These are phyloP conservation scores for Oncorhynchus keta DNA, from an alignment of 2,113 vertebrate species.

Conservation along the genomic window DNA sequence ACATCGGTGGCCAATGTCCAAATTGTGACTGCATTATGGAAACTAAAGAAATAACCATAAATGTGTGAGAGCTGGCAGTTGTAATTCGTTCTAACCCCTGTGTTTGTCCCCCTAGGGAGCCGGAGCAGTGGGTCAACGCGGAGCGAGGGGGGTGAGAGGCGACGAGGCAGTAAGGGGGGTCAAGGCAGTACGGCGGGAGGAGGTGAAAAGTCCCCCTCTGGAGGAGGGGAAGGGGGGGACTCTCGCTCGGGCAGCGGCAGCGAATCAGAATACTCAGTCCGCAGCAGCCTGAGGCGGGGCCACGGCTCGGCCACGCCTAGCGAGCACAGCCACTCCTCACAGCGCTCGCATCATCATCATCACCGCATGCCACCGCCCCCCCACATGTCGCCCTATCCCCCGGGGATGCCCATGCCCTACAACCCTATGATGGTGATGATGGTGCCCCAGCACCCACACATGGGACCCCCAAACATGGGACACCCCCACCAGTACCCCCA, in stretches of 20 bases:
- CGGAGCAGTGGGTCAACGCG: constrained; percentile 88
- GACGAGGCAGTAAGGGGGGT: constrained; percentile 70
- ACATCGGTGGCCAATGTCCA: too few relatives aligned
- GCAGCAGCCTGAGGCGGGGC: constrained; percentile 79
- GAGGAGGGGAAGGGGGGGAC: constrained; percentile 63
- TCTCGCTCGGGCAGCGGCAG: constrained; percentile 89
- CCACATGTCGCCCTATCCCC: constrained; percentile 79
- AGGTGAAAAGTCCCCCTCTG: constrained; percentile 73
- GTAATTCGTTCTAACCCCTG: not conserved
- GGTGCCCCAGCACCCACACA: constrained; percentile 77
- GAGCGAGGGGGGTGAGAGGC: constrained; percentile 74
- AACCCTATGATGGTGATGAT: constrained; percentile 94
- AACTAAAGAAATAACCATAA: too few relatives aligned
- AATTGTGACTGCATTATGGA: too few relatives aligned
- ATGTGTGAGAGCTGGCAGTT: not conserved
- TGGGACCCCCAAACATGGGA: constrained; percentile 53
- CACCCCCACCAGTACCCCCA: constrained; percentile 60
- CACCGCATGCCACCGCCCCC: constrained; percentile 76
- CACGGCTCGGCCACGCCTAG: constrained; percentile 78
- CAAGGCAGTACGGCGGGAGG: constrained; percentile 70
- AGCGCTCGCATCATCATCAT: constrained; percentile 75
- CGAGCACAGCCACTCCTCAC: constrained; percentile 79
- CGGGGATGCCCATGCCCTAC: constrained; percentile 83
- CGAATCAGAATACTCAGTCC: constrained; percentile 87
- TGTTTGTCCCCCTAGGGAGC: constrained; percentile 74